phyloP scores from a whole-genome alignment of 53 echinoderm and acorn worm genomes.

The Hippasteria phrygiana region DNA sequence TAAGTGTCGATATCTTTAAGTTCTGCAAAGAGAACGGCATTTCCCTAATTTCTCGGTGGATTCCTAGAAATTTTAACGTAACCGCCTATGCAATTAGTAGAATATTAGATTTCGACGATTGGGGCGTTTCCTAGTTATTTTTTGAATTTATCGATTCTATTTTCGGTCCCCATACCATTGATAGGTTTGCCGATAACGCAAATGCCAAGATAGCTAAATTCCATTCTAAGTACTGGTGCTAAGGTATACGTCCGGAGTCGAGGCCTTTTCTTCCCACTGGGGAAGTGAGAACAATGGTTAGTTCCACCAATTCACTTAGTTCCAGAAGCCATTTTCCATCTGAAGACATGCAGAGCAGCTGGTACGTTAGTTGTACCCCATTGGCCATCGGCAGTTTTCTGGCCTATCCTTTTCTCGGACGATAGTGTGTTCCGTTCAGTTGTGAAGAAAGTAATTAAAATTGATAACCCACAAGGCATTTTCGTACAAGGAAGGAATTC shows the following conservation, averaged over 20 bases:
- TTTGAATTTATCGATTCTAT: conserved; percentile 39
- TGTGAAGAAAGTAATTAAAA: no score
- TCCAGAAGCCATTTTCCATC: background rate
- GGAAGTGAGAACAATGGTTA: conserved; percentile 50
- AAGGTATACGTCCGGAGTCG: background rate
- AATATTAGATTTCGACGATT: conserved; percentile 55
- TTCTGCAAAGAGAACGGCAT: background rate
- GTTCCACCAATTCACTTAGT: conserved; percentile 37
- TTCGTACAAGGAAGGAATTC: no score
- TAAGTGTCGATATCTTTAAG: background rate
- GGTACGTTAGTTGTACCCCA: no score
- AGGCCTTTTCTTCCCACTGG: conserved; percentile 32
- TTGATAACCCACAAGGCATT: background rate
- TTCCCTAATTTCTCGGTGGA: conserved; percentile 13
- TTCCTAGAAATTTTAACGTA: conserved; percentile 20
- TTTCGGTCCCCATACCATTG: conserved; percentile 47
- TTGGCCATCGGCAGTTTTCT: conserved; percentile 39
- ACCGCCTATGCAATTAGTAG: conserved; percentile 32
- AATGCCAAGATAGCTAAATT: conserved; percentile 19
- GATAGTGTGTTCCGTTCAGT: background rate
- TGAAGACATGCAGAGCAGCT: conserved; percentile 22
- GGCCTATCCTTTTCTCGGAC: conserved; percentile 5
- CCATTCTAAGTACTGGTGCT: conserved; percentile 40
- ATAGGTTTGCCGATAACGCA: conserved; percentile 39
- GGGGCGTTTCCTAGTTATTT: conserved; percentile 36